phyloP scores from a whole-genome alignment of 1,140 invertebrate species.

The Pogonus chalceus region DNA sequence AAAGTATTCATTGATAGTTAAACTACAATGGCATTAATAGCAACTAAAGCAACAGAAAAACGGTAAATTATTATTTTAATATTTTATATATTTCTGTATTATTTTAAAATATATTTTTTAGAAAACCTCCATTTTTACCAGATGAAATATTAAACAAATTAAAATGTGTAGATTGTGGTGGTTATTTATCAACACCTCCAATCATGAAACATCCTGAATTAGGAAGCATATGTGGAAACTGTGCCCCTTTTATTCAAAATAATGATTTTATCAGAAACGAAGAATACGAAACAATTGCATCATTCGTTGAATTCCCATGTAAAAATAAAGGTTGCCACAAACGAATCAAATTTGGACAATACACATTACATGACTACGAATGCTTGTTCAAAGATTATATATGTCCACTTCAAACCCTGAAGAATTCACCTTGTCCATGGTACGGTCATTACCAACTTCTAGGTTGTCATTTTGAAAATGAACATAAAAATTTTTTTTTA shows the following conservation, averaged over 20 bases:
- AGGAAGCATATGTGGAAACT: not conserved
- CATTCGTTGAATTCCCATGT: not conserved
- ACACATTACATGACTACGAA: not conserved
- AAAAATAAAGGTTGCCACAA: not conserved
- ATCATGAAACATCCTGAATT: not conserved
- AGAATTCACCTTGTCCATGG: not conserved
- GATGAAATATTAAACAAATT: not conserved
- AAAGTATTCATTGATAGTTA: too few relatives aligned
- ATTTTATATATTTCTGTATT: not conserved
- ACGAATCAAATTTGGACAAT: not conserved
- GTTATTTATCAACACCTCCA: not conserved
- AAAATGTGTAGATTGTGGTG: not conserved
- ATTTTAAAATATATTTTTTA: not conserved
- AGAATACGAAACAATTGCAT: not conserved
- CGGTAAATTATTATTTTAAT: not conserved
- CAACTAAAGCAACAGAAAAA: not conserved
- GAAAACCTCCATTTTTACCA: constrained; percentile 1
- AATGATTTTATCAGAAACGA: not conserved
- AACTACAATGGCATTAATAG: not conserved
- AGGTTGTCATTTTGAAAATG: not conserved
- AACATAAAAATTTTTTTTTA: not conserved
- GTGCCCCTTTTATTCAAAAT: not conserved
- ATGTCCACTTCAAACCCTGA: not conserved
- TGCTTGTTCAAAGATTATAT: not conserved
- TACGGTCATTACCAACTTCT: not conserved